phyloP scores from a whole-genome alignment of 2,888 invertebrate species.

The Tineola bisselliella region DNA sequence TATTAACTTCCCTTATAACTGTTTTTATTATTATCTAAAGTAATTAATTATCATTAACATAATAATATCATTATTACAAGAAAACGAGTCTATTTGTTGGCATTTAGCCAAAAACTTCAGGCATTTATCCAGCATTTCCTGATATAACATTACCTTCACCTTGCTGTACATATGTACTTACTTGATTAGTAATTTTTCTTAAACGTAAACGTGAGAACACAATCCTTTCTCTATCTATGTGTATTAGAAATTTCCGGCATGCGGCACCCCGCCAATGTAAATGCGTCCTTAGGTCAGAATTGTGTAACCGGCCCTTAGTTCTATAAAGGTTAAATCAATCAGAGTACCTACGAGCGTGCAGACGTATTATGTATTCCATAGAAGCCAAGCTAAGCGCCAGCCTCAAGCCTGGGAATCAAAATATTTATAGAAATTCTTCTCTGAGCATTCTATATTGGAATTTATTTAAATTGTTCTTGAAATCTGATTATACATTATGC shows the following conservation, averaged over 20 bases:
- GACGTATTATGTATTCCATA: background rate
- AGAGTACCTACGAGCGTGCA: background rate
- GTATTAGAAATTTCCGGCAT: too few species aligned
- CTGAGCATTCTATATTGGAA: background rate
- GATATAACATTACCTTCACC: background rate
- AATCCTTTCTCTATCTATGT: too few species aligned
- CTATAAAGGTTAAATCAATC: too few species aligned
- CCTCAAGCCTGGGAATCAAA: background rate
- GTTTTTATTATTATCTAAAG: background rate
- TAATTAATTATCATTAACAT: background rate
- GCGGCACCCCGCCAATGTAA: too few species aligned
- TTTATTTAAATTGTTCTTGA: background rate
- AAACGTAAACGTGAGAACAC: too few species aligned
- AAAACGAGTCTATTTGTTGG: background rate
- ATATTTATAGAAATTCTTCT: background rate
- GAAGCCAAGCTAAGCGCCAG: background rate
- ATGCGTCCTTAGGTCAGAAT: too few species aligned
- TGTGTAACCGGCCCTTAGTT: too few species aligned
- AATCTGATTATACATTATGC: background rate
- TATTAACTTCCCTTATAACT: background rate
- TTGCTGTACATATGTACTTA: background rate
- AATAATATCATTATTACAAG: background rate
- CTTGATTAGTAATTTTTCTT: too few species aligned
- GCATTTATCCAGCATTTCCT: slow-evolving; percentile 10
- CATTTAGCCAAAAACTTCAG: background rate